A percentile compares a stretch with the other conserved stretches of the same genome.
phyloP scores from a whole-genome alignment of 2,113 vertebrate genomes.

The Corydoras sp. region DNA sequence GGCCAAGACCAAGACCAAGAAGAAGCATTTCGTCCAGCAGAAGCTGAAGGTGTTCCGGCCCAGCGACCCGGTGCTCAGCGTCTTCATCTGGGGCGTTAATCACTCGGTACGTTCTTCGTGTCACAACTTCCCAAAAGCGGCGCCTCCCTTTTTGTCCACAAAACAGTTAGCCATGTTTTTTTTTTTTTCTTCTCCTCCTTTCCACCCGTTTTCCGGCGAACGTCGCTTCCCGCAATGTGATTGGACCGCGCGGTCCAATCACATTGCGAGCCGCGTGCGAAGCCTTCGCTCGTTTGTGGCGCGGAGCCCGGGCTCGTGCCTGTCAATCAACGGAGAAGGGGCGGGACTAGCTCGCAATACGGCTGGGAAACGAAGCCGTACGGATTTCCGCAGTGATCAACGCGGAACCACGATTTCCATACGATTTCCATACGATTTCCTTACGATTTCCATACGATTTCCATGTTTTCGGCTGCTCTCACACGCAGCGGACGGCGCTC shows the following conservation, averaged over 20 bases:
- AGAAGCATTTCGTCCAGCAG: conserved; percentile 93
- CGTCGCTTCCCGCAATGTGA: background rate
- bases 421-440: background rate
- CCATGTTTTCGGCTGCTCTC: background rate
- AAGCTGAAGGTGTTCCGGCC: conserved; percentile 89
- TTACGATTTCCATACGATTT: conserved; percentile 14
- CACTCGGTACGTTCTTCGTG: conserved; percentile 76
- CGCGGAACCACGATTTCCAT: conserved; percentile 19
- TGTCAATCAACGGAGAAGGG: background rate
- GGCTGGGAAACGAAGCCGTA: background rate
- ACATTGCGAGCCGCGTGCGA: background rate
- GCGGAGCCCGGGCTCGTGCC: background rate
- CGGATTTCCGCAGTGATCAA: background rate
- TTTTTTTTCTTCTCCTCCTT: background rate
- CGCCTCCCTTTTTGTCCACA: conserved; percentile 21
- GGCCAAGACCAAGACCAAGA: conserved; percentile 84
- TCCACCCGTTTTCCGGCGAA: conserved; percentile 5
- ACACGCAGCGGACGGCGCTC: no score
- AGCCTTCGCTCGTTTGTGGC: background rate
- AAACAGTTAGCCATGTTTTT: conserved; percentile 31
- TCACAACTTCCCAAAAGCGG: conserved; percentile 14
- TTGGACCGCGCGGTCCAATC: background rate
- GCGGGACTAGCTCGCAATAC: background rate
- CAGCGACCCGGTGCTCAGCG: conserved; percentile 82
- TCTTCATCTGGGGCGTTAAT: conserved; percentile 90